phyloP scores from a whole-genome alignment of 1,140 invertebrate species.

The Platorchestia sp. region DNA sequence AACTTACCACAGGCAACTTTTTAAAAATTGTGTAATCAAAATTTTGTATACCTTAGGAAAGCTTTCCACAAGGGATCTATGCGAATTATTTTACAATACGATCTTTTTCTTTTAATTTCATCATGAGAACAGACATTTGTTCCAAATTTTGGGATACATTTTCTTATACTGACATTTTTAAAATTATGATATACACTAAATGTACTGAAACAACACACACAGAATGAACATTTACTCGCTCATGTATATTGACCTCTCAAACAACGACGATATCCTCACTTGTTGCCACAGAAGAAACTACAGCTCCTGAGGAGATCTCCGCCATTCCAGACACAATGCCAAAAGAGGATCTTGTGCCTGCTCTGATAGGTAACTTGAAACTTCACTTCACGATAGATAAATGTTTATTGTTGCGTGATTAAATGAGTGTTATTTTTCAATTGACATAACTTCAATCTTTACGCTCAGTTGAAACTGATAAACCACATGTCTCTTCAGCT shows the following conservation, averaged over 20 bases:
- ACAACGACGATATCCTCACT: not conserved
- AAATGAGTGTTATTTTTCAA: not conserved
- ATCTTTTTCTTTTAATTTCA: not conserved
- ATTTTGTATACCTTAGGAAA: too few relatives aligned
- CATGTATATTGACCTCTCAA: not conserved
- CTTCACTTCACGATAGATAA: not conserved
- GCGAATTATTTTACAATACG: not conserved
- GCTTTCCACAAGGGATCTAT: not conserved
- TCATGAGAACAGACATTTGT: not conserved
- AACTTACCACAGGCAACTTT: not conserved
- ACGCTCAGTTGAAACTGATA: not conserved
- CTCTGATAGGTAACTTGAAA: not conserved
- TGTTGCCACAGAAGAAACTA: not conserved
- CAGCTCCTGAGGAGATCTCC: not conserved
- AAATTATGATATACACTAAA: not conserved
- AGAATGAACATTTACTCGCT: not conserved
- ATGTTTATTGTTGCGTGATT: not conserved
- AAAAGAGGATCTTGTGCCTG: not conserved
- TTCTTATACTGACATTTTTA: not conserved
- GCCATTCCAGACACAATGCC: constrained; percentile 1
- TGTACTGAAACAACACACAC: not conserved
- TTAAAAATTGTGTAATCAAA: not conserved
- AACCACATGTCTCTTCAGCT: not conserved
- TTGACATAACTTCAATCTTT: not conserved
- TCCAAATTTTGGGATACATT: not conserved